Base-by-base conservation (phyloP, 1,140 invertebrate genomes). In the Diprion similis region DNA sequence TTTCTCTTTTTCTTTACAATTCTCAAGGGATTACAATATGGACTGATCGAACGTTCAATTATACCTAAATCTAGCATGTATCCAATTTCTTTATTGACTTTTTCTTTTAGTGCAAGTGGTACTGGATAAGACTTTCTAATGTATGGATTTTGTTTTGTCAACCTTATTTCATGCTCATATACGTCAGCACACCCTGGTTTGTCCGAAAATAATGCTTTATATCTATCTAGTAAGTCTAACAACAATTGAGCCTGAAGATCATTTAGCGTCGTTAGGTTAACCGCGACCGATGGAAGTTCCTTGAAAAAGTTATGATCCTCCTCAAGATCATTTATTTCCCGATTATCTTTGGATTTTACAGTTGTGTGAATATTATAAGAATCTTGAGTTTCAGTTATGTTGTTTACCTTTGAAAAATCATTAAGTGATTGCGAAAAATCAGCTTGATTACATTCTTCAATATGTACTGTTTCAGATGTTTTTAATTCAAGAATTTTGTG, bases 1-100 rank as follows among this genome's bases (percentile, higher is more conserved):
- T 66, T 75, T 59, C 48, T 70, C 73, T 37, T 37, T 66, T 77
- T 75, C 15, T 11, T 45, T 19, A 71, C 71, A 7, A 70, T 75
- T 0, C 78, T 76, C 15, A 84, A 71, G 4, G 82, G 83, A 70
- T 81, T 86, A 68, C 78, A 78, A 73, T 78, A 85, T 6, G 77
- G 74, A 11, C 80, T 82, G 1, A 71, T 24, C 10, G 77, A 73
- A 3, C 81, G 66, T 46, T 78, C 78, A 13, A 82, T 78, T 9
- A 83, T 75, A 8, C 73, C 73, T 13, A 73, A 46, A 8, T 75
- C n/a, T 10, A 81, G 37, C 76, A 79, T 78, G 9, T 51, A 13
- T 11, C 65, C 13, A 17, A 81, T 71, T 15, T 64, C 45, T 11
- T 37, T 15, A n/a, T 76, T 68, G 0, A 77, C 76, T 46, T 13